phyloP scores from a whole-genome alignment of 1,140 invertebrate species.

The Philopotamus ludificatus region DNA sequence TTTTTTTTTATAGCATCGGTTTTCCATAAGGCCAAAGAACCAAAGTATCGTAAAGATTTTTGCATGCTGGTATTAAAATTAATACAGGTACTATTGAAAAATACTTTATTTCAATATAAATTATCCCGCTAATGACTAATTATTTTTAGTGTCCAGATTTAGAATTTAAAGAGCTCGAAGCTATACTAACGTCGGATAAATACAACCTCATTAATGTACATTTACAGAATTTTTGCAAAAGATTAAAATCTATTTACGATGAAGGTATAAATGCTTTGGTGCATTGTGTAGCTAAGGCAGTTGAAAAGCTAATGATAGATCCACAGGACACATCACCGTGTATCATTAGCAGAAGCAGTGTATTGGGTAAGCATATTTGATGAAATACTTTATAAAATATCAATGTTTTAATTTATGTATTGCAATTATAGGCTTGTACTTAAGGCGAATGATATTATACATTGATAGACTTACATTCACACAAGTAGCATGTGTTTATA shows the following conservation, averaged over 20 bases:
- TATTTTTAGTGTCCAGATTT: slow-evolving; percentile 52
- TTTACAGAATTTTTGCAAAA: slow-evolving; percentile 54
- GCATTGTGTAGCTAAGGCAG: slow-evolving; percentile 53
- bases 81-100: slow-evolving; percentile 46
- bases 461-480: slow-evolving; percentile 82
- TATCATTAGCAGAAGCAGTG: slow-evolving; percentile 52
- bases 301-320: slow-evolving; percentile 53
- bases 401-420: not conserved
- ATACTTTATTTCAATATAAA: not conserved
- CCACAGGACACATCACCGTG: slow-evolving; percentile 44
- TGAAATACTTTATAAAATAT: not conserved
- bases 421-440: slow-evolving; percentile 61
- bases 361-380: slow-evolving; percentile 46
- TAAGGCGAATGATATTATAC: slow-evolving; percentile 74
- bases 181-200: slow-evolving; percentile 51
- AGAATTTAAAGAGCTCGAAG: slow-evolving; percentile 54
- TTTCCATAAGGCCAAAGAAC: slow-evolving; percentile 44
- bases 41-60: slow-evolving; percentile 56
- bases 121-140: too few relatives aligned
- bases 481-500: slow-evolving; percentile 69
- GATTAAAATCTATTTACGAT: slow-evolving; percentile 52
- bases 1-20: slow-evolving; percentile 47
- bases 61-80: slow-evolving; percentile 54
- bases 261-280: slow-evolving; percentile 54
- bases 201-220: slow-evolving; percentile 54